Percentiles rank a stretch among this genome's conserved stretches.
Conservation (phyloP, 2,113 vertebrate species). For the Capreolus pygargus region DNA sequence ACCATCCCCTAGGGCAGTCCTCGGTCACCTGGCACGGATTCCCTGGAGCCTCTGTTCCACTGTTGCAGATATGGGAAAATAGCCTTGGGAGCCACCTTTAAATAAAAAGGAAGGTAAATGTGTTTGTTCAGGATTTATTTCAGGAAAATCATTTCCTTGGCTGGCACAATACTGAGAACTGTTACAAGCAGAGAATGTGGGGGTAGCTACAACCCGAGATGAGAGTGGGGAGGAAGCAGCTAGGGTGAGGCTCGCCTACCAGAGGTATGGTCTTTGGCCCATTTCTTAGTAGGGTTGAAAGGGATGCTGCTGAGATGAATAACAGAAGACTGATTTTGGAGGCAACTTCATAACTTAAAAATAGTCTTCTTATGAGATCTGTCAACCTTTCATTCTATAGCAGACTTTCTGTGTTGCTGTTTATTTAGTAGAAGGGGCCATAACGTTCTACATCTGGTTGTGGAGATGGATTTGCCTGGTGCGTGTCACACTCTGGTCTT, state of each 20-base stretch:
- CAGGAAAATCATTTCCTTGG: neutral
- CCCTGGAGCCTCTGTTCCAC: neutral
- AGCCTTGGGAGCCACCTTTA: neutral
- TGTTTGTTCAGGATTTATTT: constrained; percentile 4
- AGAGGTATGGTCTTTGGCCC: neutral
- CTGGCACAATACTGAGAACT: neutral
- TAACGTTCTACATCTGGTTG: neutral
- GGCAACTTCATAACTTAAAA: constrained; percentile 20
- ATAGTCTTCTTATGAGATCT: neutral
- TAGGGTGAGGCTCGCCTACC: neutral
- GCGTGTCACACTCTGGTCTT: neutral
- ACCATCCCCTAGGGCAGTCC: neutral
- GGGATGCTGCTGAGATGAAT: neutral
- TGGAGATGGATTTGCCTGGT: neutral
- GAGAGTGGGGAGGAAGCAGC: neutral
- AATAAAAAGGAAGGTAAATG: constrained; percentile 24
- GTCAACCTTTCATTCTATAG: neutral
- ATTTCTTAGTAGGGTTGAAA: neutral
- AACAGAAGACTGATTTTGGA: neutral
- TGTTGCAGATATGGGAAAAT: neutral
- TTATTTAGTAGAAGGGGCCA: neutral
- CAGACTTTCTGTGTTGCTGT: neutral
- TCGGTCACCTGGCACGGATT: neutral
- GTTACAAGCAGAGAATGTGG: neutral
- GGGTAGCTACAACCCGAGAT: neutral